Conservation (phyloP, 2,113 vertebrate species). For the Triplophysa rosa region DNA sequence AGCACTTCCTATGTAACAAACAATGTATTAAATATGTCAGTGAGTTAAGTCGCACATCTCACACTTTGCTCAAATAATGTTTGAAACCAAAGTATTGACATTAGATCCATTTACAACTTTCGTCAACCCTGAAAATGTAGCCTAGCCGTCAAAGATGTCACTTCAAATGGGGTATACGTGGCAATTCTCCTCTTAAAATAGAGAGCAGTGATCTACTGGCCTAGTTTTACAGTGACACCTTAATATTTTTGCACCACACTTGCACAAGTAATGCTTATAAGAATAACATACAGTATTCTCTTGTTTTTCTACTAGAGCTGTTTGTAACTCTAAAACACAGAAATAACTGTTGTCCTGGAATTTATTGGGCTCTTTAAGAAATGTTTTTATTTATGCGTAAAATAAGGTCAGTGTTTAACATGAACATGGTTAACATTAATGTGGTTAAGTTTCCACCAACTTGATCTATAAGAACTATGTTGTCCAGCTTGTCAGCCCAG, state of each 20-base stretch:
- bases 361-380: too few species aligned
- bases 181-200: not conserved
- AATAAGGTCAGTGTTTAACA: too few species aligned
- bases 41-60: not conserved
- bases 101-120: too few species aligned
- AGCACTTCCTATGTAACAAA: not conserved
- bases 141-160: not conserved
- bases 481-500: too few species aligned
- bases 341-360: too few species aligned
- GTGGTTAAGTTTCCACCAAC: too few species aligned
- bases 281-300: not conserved
- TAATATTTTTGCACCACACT: not conserved
- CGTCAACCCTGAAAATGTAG: not conserved
- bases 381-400: too few species aligned
- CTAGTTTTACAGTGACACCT: slow-evolving; percentile 26
- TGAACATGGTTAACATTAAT: too few species aligned
- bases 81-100: not conserved
- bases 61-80: not conserved
- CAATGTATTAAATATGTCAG: not conserved
- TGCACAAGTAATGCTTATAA: not conserved
- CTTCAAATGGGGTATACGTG: not conserved
- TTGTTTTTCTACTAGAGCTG: too few species aligned
- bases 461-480: too few species aligned
- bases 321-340: too few species aligned
- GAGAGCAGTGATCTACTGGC: slow-evolving; percentile 38